Conservation (phyloP, 1,140 invertebrate genomes). For the Diabrotica virgifera region DNA sequence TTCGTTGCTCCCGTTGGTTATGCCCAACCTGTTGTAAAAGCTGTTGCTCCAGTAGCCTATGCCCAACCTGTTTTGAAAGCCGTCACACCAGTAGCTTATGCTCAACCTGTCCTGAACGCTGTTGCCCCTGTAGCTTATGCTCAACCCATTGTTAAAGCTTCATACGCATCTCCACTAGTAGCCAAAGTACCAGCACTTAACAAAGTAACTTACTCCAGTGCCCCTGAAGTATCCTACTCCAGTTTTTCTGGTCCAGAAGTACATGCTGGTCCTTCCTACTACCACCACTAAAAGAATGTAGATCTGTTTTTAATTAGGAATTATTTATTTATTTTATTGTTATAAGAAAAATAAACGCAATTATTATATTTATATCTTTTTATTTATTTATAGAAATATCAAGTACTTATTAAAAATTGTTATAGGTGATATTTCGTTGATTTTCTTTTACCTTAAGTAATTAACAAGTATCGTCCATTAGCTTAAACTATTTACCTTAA, state of each 20-base stretch:
- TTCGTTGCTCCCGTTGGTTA: slow-evolving; percentile 22
- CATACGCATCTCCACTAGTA: too few relatives aligned
- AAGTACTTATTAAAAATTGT: too few relatives aligned
- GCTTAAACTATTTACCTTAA: too few relatives aligned
- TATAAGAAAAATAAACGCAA: too few relatives aligned
- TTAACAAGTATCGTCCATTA: too few relatives aligned
- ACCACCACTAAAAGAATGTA: neutral
- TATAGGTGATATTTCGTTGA: too few relatives aligned
- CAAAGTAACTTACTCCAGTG: slow-evolving; percentile 34
- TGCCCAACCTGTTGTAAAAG: slow-evolving; percentile 10
- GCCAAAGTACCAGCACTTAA: slow-evolving; percentile 8
- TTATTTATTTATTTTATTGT: too few relatives aligned
- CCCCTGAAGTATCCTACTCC: slow-evolving; percentile 52
- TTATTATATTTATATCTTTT: too few relatives aligned
- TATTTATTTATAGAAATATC: too few relatives aligned
- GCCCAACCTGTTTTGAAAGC: slow-evolving; percentile 8
- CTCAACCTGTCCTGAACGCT: neutral
- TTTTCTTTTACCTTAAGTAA: too few relatives aligned
- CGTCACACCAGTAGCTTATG: neutral
- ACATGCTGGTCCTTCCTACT: slow-evolving; percentile 9
- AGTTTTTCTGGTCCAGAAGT: neutral
- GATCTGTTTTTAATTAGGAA: too few relatives aligned
- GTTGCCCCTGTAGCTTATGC: slow-evolving; percentile 27
- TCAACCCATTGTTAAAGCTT: too few relatives aligned
- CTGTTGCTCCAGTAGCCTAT: slow-evolving; percentile 24